These are phyloP conservation scores for Amphipyra berbera DNA, from an alignment of 2,888 invertebrate species.

Conservation along the genomic window DNA sequence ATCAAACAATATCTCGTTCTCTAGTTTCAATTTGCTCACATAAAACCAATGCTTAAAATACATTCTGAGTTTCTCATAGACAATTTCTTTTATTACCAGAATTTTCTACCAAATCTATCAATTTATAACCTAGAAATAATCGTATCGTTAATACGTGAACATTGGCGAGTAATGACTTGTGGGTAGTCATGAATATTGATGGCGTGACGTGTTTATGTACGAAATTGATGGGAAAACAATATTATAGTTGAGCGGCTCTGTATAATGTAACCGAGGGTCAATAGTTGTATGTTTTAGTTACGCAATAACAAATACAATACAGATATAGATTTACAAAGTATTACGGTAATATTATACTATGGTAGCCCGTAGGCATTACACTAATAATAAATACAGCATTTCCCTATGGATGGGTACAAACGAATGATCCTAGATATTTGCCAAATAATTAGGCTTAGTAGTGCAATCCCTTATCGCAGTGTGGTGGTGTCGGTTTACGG, in stretches of 20 bases:
- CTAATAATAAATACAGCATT: not conserved
- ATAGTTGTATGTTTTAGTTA: conserved; percentile 37
- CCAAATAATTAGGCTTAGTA: too few relatives aligned
- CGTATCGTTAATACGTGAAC: conserved; percentile 40
- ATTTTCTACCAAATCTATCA: conserved; percentile 17
- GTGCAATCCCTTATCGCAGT: too few relatives aligned
- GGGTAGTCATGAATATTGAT: conserved; percentile 63
- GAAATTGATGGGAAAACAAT: conserved; percentile 62
- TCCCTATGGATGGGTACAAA: too few relatives aligned
- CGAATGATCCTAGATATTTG: too few relatives aligned
- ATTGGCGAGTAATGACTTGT: conserved; percentile 52
- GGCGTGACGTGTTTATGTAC: conserved; percentile 57
- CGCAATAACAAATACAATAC: conserved; percentile 8
- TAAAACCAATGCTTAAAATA: too few relatives aligned
- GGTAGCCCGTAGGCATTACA: too few relatives aligned
- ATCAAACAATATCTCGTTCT: too few relatives aligned
- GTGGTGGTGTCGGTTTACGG: too few relatives aligned
- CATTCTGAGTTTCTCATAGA: too few relatives aligned
- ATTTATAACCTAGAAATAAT: conserved; percentile 51
- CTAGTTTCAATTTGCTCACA: too few relatives aligned
- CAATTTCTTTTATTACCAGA: not conserved
- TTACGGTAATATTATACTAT: not conserved
- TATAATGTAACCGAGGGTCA: conserved; percentile 41
- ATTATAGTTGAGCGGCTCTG: conserved; percentile 47
- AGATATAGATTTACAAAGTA: conserved; percentile 2